Evolutionary conservation across 2,113 vertebrate species (phyloP).

Genomic region (Strix uralensis): DNA sequence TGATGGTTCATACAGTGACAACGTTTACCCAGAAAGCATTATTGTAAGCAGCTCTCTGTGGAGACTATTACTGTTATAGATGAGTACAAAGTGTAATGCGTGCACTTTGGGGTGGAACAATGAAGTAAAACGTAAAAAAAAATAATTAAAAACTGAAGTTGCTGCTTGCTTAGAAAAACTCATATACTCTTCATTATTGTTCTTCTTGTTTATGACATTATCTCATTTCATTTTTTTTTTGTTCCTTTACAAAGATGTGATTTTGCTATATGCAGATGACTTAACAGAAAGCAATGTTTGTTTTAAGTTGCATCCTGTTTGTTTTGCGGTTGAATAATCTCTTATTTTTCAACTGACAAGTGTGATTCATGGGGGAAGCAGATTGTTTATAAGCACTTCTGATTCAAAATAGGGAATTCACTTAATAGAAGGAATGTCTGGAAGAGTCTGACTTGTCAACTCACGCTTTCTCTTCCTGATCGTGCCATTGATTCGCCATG

Average conservation of each 20-base stretch:
- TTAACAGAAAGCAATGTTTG: conserved; percentile 3
- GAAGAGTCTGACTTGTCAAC: not conserved
- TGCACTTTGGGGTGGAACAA: not conserved
- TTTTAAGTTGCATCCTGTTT: conserved; percentile 12
- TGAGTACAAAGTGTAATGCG: not conserved
- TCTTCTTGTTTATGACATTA: not conserved
- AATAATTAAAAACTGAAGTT: not conserved
- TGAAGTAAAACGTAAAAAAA: not conserved
- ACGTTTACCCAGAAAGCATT: conserved; percentile 91
- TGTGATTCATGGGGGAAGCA: conserved; percentile 12
- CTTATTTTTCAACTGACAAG: conserved; percentile 32
- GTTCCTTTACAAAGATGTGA: not conserved
- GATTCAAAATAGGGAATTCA: not conserved
- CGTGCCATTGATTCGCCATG: not conserved
- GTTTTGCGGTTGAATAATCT: conserved; percentile 47
- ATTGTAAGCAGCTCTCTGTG: conserved; percentile 75
- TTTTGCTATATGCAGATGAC: not conserved
- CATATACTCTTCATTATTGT: not conserved
- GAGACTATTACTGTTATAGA: rapidly evolving
- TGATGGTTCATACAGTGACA: conserved; percentile 95
- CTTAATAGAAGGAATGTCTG: not conserved
- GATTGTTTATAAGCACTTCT: not conserved
- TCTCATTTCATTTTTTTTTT: not conserved
- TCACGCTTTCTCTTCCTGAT: not conserved
- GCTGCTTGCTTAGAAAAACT: not conserved